These are phyloP conservation scores for Steromphala cineraria DNA, from an alignment of 2,888 invertebrate species.

Conservation along the genomic window DNA sequence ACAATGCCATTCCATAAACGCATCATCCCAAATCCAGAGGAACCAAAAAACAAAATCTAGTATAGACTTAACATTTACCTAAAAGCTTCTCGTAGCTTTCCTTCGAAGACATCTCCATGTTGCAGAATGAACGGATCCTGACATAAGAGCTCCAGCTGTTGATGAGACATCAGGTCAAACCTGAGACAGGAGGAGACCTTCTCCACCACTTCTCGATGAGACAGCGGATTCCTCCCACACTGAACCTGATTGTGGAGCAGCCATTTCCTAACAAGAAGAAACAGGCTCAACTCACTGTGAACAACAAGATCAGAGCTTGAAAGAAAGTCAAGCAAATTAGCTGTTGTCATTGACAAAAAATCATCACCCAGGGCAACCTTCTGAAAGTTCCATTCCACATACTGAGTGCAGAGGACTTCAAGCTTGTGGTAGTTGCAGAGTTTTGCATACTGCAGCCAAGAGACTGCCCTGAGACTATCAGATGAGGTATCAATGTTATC, in stretches of 20 bases:
- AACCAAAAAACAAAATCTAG: no score
- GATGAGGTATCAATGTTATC: constrained; percentile 30
- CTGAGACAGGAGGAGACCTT: constrained; percentile 86
- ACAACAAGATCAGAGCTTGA: constrained; percentile 92
- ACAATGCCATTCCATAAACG: no score
- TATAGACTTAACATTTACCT: background rate
- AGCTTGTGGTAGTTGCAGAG: constrained; percentile 87
- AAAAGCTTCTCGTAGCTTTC: background rate
- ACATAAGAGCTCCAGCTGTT: constrained; percentile 88
- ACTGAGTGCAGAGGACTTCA: constrained; percentile 73
- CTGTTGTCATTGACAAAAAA: constrained; percentile 88
- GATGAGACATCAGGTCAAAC: constrained; percentile 96
- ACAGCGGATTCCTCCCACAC: constrained; percentile 24
- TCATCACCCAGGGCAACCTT: constrained; percentile 86
- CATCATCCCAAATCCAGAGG: no score
- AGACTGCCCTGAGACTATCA: constrained; percentile 81
- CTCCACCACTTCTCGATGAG: constrained; percentile 81
- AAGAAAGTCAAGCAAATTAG: constrained; percentile 85
- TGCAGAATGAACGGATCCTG: constrained; percentile 86
- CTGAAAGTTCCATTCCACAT: constrained; percentile 91
- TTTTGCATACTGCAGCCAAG: constrained; percentile 93
- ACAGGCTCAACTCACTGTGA: constrained; percentile 90
- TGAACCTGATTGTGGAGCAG: constrained; percentile 83
- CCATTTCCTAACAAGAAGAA: constrained; percentile 87
- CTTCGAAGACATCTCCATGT: constrained; percentile 77